Evolutionary conservation across 2,113 vertebrate genomes (phyloP).

Genomic region (Pseudopipra pipra): DNA sequence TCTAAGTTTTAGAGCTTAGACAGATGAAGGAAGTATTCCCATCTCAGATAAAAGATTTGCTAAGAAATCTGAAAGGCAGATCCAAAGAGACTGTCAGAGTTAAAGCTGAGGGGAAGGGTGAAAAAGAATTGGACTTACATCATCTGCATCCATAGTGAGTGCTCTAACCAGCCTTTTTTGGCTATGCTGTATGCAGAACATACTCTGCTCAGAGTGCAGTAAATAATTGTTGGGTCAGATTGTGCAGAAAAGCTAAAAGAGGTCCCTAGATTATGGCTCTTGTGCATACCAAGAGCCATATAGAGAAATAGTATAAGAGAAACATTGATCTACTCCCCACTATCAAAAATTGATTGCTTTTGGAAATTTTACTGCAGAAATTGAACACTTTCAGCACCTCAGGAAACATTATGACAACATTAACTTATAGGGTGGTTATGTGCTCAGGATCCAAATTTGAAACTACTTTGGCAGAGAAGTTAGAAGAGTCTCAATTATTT

Average conservation of each 20-base stretch:
- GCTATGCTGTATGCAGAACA: background rate
- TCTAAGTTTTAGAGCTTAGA: background rate
- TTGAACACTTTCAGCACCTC: background rate
- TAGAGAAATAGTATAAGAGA: background rate
- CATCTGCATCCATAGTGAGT: background rate
- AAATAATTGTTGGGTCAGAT: background rate
- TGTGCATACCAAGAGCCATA: background rate
- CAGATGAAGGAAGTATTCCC: background rate
- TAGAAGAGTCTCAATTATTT: background rate
- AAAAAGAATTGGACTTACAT: background rate
- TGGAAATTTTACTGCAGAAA: background rate
- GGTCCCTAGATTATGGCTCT: background rate
- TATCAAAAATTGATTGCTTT: background rate
- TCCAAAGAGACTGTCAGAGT: background rate
- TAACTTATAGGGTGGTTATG: background rate
- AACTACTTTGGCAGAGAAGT: background rate
- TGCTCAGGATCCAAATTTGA: background rate
- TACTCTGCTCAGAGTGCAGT: background rate
- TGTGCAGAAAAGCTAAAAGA: background rate
- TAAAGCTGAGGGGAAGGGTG: background rate
- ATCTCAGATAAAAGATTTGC: background rate
- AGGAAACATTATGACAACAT: background rate
- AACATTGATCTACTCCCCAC: background rate
- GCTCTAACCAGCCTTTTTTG: background rate
- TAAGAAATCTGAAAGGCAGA: background rate